A percentile compares a stretch with the other conserved stretches of the same genome.
Conservation (phyloP, 2,113 vertebrate genomes). For the Cyprinus carpio region DNA sequence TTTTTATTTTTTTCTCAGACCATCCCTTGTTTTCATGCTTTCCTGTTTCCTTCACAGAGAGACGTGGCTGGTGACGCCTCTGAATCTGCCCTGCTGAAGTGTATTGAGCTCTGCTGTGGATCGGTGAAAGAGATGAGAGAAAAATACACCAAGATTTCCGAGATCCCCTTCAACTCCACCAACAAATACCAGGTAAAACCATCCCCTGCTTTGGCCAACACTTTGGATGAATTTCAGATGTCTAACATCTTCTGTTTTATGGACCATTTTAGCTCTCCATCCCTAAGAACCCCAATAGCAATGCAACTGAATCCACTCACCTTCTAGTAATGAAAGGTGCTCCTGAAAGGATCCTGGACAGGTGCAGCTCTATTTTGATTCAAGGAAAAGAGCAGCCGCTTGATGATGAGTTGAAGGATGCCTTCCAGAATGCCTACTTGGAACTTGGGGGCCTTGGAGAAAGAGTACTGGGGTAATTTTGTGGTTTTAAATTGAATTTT, state of each 20-base stretch:
- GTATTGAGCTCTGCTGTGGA: constrained; percentile 90
- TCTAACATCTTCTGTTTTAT: constrained; percentile 2
- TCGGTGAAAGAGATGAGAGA: constrained; percentile 87
- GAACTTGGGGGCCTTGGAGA: constrained; percentile 89
- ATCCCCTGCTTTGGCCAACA: background rate
- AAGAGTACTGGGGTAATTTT: constrained; percentile 83
- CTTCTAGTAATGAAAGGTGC: constrained; percentile 93
- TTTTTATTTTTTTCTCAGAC: background rate
- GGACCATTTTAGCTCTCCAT: constrained; percentile 80
- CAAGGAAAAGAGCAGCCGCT: constrained; percentile 86
- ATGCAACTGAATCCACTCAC: constrained; percentile 69
- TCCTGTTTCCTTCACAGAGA: constrained; percentile 69
- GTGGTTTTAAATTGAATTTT: too few species aligned
- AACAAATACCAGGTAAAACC: constrained; percentile 90
- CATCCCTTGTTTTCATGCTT: background rate
- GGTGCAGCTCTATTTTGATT: constrained; percentile 87
- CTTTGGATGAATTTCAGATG: background rate
- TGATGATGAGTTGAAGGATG: constrained; percentile 87
- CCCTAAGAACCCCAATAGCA: constrained; percentile 76
- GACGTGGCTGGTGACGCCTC: constrained; percentile 91
- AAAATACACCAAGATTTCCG: constrained; percentile 80
- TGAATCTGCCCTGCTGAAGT: constrained; percentile 91
- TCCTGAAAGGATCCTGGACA: constrained; percentile 89
- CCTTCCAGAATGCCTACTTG: constrained; percentile 93
- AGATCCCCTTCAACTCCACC: constrained; percentile 95